Evolutionary conservation across 2,888 invertebrate genomes (phyloP), one percentile per base, ranked within the genome.

Genomic region (Synergus gifuensis): DNA sequence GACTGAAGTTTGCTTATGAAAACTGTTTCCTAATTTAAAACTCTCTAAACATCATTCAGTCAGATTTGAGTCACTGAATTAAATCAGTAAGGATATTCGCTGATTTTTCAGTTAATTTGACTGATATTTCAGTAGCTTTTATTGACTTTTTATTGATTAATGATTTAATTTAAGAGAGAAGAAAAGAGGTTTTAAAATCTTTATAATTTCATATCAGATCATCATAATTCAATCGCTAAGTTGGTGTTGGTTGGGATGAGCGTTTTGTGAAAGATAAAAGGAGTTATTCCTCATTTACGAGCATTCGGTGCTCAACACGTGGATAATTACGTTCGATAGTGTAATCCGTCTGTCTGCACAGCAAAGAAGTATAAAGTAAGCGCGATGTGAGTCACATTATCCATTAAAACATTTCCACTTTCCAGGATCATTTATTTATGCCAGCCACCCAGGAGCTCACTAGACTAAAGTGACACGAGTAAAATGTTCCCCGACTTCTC

Each of bases 401-500:
- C 63, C 77, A 77, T 77, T 77, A 46, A 77, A 78, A 80, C 83
- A 85, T 85, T 87, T 86, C 85, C 85, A 85, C 84, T 87, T 85
- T 87, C 80, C 84, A 82, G 63, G 79, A 81, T 79, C 85, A 82
- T 86, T 88, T 89, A 88, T 89, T 89, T 88, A 89, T 87, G 84
- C 78, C 84, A 89, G 87, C 89, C 89, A 89, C 90, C 89, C 90
- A 85, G 78, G 77, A 81, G 81, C 81, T 78, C 80, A 36, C 78
- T 66, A 60, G 67, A 36, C 62, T 60, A 81, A 87, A 88, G 84
- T 86, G 87, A 87, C 86, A 84, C 84, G 86, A 87, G 87, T 86
- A 89, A 88, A 89, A 89, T 87, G 87, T 87, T 87, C 84, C 87
- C 86, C 86, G 84, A 83, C 85, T 86, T 76, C 81, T 36, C 80